Evolutionary conservation across 1,140 invertebrate genomes (phyloP), one percentile per base, ranked within the genome.

Genomic region (Zophobas atratus): DNA sequence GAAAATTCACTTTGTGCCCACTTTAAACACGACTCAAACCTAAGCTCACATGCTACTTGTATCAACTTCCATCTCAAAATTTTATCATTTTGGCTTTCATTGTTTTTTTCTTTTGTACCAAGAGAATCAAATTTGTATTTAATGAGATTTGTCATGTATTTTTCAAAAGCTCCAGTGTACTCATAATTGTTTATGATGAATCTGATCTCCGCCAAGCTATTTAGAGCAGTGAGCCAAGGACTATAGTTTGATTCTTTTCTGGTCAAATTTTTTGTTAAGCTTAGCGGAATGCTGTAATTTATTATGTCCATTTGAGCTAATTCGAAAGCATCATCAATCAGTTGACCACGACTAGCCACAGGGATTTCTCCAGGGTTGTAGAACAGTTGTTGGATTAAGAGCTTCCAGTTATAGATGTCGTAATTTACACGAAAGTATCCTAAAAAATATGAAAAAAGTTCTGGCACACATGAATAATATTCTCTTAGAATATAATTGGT

Each of bases 381-480:
- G 3, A 83, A 76, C n/a, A 93, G 81, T 33, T 89, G 87, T 0
- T 85, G 70, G 1, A 85, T 85, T 5, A 93, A 82, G n/a, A 89
- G 80, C 36, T 87, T 82, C 92, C 92, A 93, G 83, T 92, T 92
- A 36, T 86, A 81, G 8, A 81, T 56, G 73, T 93, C 91, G 83
- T 93, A 93, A 84, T 92, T 92, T 1, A 93, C 91, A 48, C 91
- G 85, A 80, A 91, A 92, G 79, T 89, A 92, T 33, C 91, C 91
- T 89, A 80, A 88, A 86, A 8, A 89, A 72, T 86, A 86, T 5
- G 20, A 20, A 20, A 20, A 20, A 20, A 20, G 20, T 20, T 20
- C 20, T 20, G 20, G 20, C 20, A 20, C 20, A 20, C 20, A 20
- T 20, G 20, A 20, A 20, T 20, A 20, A 20, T 20, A 20, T 20